Evolutionary conservation across 2,888 invertebrate genomes (phyloP).

Genomic region (Xanthia icteritia): DNA sequence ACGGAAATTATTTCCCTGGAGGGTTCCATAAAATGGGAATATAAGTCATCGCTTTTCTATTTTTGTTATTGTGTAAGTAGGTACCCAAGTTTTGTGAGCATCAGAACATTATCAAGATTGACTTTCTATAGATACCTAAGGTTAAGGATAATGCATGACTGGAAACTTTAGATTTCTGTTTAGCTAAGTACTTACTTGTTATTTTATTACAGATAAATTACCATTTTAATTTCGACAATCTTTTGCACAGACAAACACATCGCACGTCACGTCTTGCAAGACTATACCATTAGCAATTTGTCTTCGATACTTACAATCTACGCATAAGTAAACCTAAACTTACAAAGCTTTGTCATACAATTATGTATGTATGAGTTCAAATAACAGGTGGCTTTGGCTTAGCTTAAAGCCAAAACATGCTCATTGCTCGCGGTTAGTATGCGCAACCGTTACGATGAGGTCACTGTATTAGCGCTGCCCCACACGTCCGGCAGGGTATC

Average conservation of each 20-base stretch:
- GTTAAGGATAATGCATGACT: not conserved
- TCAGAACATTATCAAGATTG: slow-evolving; percentile 8
- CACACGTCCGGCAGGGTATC: slow-evolving; percentile 73
- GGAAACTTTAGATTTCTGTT: not conserved
- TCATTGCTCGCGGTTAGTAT: slow-evolving; percentile 66
- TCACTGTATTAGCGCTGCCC: slow-evolving; percentile 78
- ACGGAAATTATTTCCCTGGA: slow-evolving; percentile 11
- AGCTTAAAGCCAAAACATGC: slow-evolving; percentile 56
- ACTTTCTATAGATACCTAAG: not conserved
- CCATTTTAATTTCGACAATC: not conserved
- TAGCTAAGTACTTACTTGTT: not conserved
- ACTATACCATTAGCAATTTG: slow-evolving; percentile 35
- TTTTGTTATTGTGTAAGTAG: slow-evolving; percentile 1
- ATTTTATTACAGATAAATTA: slow-evolving; percentile 8
- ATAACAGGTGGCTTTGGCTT: slow-evolving; percentile 62
- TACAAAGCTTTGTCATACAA: slow-evolving; percentile 52
- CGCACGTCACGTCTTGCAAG: slow-evolving; percentile 28
- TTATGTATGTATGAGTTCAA: slow-evolving; percentile 46
- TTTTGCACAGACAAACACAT: not conserved
- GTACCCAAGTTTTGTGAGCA: not conserved
- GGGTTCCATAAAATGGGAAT: not conserved
- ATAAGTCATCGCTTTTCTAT: slow-evolving; percentile 13
- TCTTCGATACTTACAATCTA: not conserved
- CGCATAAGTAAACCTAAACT: not conserved
- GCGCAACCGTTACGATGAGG: slow-evolving; percentile 75